These are phyloP conservation scores for Zenarchopterus dispar DNA, from an alignment of 2,797 vertebrate species.

Conservation along the genomic window DNA sequence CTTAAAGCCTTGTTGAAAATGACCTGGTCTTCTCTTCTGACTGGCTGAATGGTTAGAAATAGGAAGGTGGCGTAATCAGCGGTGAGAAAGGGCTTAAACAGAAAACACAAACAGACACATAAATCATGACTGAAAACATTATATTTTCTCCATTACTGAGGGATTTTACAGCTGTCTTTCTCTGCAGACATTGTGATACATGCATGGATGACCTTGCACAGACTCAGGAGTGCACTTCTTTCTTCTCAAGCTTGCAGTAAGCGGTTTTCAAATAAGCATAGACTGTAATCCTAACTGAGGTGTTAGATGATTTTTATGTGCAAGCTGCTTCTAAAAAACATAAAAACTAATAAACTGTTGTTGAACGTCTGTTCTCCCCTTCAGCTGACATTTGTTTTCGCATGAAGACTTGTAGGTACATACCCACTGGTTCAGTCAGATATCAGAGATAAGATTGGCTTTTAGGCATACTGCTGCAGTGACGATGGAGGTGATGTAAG, in stretches of 20 bases:
- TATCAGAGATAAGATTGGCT: conserved; percentile 38
- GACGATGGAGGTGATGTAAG: conserved; percentile 71
- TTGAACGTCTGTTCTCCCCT: not conserved
- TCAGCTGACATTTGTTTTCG: not conserved
- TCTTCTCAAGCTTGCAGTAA: conserved; percentile 15
- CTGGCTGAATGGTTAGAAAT: conserved; percentile 54
- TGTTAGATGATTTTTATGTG: conserved; percentile 10
- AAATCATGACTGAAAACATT: conserved; percentile 35
- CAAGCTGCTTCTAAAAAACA: not conserved
- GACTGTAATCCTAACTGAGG: conserved; percentile 19
- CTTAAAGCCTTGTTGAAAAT: conserved; percentile 64
- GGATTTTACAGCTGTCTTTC: not conserved
- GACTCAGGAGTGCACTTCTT: conserved; percentile 28
- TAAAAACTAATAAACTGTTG: conserved; percentile 2
- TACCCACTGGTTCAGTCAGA: conserved; percentile 29
- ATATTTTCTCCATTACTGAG: conserved; percentile 8
- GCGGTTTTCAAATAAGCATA: conserved; percentile 13
- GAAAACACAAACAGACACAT: conserved; percentile 43
- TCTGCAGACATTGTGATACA: conserved; percentile 17
- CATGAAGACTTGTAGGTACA: conserved; percentile 26
- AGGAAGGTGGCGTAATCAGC: conserved; percentile 57
- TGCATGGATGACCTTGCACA: conserved; percentile 21
- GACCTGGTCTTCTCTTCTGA: conserved; percentile 62
- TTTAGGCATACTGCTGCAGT: conserved; percentile 47
- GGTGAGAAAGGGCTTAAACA: conserved; percentile 53